phyloP scores from a whole-genome alignment of 2,113 vertebrate genomes.

The Rhea pennata region DNA sequence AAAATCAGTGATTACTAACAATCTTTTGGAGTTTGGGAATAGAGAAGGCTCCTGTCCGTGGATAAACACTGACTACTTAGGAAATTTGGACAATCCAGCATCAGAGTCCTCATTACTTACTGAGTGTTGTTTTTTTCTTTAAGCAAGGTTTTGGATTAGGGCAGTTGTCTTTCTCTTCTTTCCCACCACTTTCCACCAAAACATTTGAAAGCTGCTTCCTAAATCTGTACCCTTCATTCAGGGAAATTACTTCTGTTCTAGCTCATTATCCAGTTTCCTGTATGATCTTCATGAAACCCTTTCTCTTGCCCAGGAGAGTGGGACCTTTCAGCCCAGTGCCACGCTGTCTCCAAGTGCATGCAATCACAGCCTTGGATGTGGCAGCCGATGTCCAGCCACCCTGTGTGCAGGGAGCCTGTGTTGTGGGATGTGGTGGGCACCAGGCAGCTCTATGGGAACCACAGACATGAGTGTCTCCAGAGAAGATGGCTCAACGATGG shows the following conservation, averaged over 20 bases:
- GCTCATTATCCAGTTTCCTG: background rate
- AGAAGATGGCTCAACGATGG: fast-evolving
- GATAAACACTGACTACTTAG: background rate
- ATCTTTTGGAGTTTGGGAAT: background rate
- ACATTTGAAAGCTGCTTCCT: background rate
- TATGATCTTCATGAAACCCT: fast-evolving
- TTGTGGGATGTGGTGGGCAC: background rate
- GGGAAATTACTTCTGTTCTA: background rate
- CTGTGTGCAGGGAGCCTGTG: background rate
- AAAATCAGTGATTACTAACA: background rate
- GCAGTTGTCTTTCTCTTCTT: background rate
- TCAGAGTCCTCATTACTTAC: background rate
- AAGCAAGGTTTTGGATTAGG: background rate
- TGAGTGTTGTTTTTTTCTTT: background rate
- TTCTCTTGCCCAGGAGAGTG: background rate
- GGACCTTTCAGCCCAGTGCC: too few relatives aligned
- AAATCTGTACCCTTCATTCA: background rate
- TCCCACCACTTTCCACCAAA: background rate
- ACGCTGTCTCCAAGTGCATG: too few relatives aligned
- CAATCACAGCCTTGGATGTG: background rate
- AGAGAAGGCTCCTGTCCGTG: background rate
- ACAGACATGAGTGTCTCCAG: background rate
- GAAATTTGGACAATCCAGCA: background rate
- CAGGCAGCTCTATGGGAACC: background rate
- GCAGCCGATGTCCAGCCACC: too few relatives aligned